phyloP scores from a whole-genome alignment of 2,888 invertebrate species.

The Conchocele bisecta region DNA sequence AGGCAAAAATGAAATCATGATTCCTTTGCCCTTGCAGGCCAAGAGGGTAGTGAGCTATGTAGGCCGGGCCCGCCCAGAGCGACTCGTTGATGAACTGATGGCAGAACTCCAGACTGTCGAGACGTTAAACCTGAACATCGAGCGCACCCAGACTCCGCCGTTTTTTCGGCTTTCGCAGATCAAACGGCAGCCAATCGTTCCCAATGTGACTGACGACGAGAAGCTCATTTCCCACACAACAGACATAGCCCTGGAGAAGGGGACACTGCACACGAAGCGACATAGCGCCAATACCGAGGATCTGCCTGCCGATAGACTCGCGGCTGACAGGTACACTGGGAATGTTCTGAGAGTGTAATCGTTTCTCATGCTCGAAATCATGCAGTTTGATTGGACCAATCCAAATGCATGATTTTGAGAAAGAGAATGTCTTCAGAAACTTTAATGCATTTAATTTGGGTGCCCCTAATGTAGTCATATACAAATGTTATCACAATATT shows the following conservation, averaged over 20 bases:
- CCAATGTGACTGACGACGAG: constrained; percentile 81
- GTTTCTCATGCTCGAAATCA: no score
- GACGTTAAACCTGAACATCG: constrained; percentile 96
- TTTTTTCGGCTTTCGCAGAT: constrained; percentile 93
- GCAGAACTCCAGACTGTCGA: constrained; percentile 98
- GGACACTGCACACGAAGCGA: constrained; percentile 97
- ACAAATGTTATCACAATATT: no score
- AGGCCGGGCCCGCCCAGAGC: constrained; percentile 94
- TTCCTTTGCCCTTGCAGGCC: constrained; percentile 87
- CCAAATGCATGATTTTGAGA: no score
- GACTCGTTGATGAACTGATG: constrained; percentile 98
- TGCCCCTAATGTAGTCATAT: no score
- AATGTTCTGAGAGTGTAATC: no score
- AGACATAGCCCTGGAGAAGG: constrained; percentile 90
- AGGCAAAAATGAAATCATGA: no score
- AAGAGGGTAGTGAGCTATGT: constrained; percentile 97
- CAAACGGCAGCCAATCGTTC: constrained; percentile 72
- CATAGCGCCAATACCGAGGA: constrained; percentile 84
- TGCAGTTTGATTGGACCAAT: no score
- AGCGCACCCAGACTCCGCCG: constrained; percentile 98
- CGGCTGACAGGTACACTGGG: no score
- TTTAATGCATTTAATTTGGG: no score
- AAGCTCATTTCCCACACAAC: constrained; percentile 83
- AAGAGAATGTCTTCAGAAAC: no score
- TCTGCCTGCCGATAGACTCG: constrained; percentile 72